Evolutionary conservation across 1,140 invertebrate species (phyloP), one percentile per base, ranked within the genome.

Genomic region (Helicorthomorpha holstii): DNA sequence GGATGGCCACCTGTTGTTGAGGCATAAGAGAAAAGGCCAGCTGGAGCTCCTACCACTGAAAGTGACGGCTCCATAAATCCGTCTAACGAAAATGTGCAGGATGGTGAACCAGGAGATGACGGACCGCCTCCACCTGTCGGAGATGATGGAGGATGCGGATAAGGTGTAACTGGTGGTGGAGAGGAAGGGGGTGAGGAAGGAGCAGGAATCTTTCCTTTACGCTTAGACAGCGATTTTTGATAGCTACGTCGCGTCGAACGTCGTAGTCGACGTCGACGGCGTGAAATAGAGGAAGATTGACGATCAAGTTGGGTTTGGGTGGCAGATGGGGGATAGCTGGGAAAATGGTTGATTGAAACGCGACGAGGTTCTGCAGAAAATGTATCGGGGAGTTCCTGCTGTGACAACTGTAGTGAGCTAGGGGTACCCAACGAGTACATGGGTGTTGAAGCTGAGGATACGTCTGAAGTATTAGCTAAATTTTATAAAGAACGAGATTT

Each of bases 71-170:
- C 87, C 43, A 90, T 70, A 61, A 88, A 92, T 2, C 80, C 84
- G 51, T 90, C 86, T 2, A 89, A 74, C 2, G 84, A 84, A 14
- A 81, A 77, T 1, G 85, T 85, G 70, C 85, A 78, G 1, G 83
- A 73, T 0, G 86, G 85, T 1, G 85, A 89, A 57, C 82, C 85
- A 0, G 85, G 85, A 0, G 86, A 85, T 0, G 29, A 16, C 16
- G 82, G 82, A 1, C 48, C 29, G 44, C 46, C 46, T 79, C 60
- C 56, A 56, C 44, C 55, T 53, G 57, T 53, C 48, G 54, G 23
- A 48, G 56, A 49, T 38, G 27, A 49, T 19, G 29, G 26, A 16
- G 23, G 43, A 38, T n/a, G 57, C 51, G 50, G 57, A 51, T 47
- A 54, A 43, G 23, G 48, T 27, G 42, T 52, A 47, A 7, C 7